phyloP scores from a whole-genome alignment of 2,888 invertebrate genomes.

The Hypena proboscidalis region DNA sequence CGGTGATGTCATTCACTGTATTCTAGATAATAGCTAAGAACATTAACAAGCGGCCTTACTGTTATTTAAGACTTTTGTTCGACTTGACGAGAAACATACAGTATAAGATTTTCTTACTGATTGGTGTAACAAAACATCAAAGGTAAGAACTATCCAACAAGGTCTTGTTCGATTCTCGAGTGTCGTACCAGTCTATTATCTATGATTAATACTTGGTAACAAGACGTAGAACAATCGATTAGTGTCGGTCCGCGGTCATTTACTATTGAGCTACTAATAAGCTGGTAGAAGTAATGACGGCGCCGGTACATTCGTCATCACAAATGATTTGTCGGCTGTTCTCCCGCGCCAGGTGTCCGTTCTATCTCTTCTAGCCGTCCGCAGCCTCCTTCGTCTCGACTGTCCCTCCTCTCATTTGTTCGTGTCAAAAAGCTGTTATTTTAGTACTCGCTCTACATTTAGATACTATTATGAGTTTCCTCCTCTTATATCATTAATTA shows the following conservation, averaged over 20 bases:
- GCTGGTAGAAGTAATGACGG: constrained; percentile 36
- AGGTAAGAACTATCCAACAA: too few relatives aligned
- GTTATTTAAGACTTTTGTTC: background rate
- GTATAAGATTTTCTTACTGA: too few relatives aligned
- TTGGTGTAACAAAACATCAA: too few relatives aligned
- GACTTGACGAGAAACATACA: background rate
- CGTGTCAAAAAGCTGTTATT: constrained; percentile 55
- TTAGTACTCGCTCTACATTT: constrained; percentile 47
- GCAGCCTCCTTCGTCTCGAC: constrained; percentile 47
- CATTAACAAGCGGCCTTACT: background rate
- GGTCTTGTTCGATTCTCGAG: background rate
- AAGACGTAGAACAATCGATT: constrained; percentile 40
- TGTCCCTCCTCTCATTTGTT: constrained; percentile 55
- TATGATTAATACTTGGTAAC: constrained; percentile 30
- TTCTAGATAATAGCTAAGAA: background rate
- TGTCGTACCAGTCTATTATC: constrained; percentile 8
- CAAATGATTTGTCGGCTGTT: constrained; percentile 39
- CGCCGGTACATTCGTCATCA: constrained; percentile 34
- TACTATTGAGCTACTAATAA: constrained; percentile 36
- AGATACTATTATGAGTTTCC: constrained; percentile 27
- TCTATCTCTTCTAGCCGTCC: constrained; percentile 23
- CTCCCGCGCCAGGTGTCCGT: constrained; percentile 52
- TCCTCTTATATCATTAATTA: constrained; percentile 22
- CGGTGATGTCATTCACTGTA: constrained; percentile 22
- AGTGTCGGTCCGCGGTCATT: constrained; percentile 33